These are phyloP conservation scores for Sussaba pulchella DNA, from an alignment of 2,888 invertebrate species.

Conservation along the genomic window DNA sequence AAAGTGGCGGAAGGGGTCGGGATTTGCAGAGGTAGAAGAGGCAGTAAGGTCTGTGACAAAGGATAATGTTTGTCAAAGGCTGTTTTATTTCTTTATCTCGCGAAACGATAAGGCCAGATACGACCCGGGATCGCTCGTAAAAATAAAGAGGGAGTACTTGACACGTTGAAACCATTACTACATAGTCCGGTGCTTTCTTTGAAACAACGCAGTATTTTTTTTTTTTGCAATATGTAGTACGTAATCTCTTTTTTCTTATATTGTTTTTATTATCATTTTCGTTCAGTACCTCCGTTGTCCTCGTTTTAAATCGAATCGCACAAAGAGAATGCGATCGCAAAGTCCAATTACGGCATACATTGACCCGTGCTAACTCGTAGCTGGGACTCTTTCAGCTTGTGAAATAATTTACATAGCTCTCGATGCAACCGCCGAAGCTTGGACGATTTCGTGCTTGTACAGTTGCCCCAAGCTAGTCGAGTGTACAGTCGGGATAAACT, in stretches of 20 bases:
- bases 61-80: background rate
- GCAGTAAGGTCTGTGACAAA: constrained; percentile 27
- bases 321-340: constrained; percentile 37
- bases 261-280: background rate
- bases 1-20: background rate
- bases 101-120: background rate
- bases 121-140: constrained; percentile 31
- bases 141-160: constrained; percentile 41
- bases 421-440: constrained; percentile 35
- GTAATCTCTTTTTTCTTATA: background rate
- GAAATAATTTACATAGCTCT: constrained; percentile 52
- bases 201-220: background rate
- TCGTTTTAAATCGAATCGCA: constrained; percentile 14
- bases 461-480: background rate
- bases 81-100: constrained; percentile 29
- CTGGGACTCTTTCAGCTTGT: constrained; percentile 20
- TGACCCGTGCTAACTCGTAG: constrained; percentile 7
- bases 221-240: background rate
- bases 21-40: too few species aligned
- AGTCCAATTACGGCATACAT: constrained; percentile 34
- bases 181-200: background rate
- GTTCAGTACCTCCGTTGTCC: constrained; percentile 10
- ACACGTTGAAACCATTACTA: constrained; percentile 9
- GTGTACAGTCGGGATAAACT: background rate
- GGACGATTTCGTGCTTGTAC: constrained; percentile 16